Evolutionary conservation across 1,140 invertebrate genomes (phyloP), one percentile per base, ranked within the genome.

Genomic region (Amphibalanus amphitrite): DNA sequence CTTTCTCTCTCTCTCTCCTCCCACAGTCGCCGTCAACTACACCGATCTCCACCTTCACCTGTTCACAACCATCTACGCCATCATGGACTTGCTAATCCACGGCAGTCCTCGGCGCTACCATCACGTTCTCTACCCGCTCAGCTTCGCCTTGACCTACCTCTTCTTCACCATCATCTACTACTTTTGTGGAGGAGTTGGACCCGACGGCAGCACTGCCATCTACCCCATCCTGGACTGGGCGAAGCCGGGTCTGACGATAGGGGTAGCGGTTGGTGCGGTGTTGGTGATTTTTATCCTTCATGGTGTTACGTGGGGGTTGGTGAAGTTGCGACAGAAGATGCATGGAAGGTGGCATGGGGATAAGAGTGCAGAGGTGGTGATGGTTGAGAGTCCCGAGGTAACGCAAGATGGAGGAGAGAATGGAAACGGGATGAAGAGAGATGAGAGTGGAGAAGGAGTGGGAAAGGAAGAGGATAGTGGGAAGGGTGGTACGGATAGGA

Each of bases 161-260:
- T 25, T 67, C 65, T 67, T 67, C 65, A 67, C 65, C n/a, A 10
- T 26, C 26, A 67, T 67, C 65, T 67, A 67, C 65, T 67, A 67
- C 65, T 10, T 28, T 10, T 28, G 65, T 26, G 65, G 65, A n/a
- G 65, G 65, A 3, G 10, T 67, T 4, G 28, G 23, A 1, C 28
- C 28, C 0, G 10, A 28, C 20, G 65, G 65, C 65, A 67, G 10
- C n/a, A 67, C 65, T 0, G 65, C 23, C n/a, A 26, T 67, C 26
- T 67, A 67, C n/a, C 65, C 65, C n/a, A 67, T 67, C 4, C n/a
- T 67, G 65, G 65, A 67, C 28, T 67, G 65, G 65, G 26, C n/a
- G 28, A n/a, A 67, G n/a, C 65, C 65, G n/a, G 65, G 26, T 17
- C n/a, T 67, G 23, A 67, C 65, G 23, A 3, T 67, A 26, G 65